Percentiles rank a stretch among this genome's conserved stretches.
Conservation (phyloP, 2,113 vertebrate genomes). For the Cheilinus undulatus region DNA sequence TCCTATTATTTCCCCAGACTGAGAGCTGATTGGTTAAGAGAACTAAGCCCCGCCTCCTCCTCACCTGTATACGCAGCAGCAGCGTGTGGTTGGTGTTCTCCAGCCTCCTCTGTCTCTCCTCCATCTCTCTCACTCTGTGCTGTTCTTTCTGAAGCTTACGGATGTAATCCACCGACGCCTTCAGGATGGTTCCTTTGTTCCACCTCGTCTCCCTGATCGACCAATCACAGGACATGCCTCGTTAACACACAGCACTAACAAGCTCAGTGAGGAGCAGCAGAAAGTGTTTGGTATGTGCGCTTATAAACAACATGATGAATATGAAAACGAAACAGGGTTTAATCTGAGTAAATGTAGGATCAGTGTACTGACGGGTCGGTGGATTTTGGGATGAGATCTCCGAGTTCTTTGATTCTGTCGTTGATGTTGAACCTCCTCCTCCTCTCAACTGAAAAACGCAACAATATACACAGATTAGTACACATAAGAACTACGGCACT, state of each 20-base stretch:
- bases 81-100: slow-evolving; percentile 88
- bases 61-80: slow-evolving; percentile 86
- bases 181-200: slow-evolving; percentile 95
- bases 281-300: too few relatives aligned
- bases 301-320: too few relatives aligned
- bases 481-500: too few relatives aligned
- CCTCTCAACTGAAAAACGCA: slow-evolving; percentile 85
- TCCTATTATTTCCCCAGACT: too few relatives aligned
- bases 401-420: slow-evolving; percentile 92
- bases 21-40: neutral
- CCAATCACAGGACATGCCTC: slow-evolving; percentile 42
- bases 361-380: slow-evolving; percentile 88
- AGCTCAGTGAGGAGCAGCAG: too few relatives aligned
- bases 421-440: slow-evolving; percentile 94
- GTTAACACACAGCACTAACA: neutral
- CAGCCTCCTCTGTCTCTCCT: slow-evolving; percentile 87
- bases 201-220: slow-evolving; percentile 88
- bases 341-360: neutral
- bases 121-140: slow-evolving; percentile 87
- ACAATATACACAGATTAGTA: neutral
- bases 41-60: neutral
- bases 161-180: slow-evolving; percentile 95
- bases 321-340: too few relatives aligned
- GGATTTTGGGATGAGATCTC: slow-evolving; percentile 89
- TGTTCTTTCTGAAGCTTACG: slow-evolving; percentile 93